phyloP scores from a whole-genome alignment of 2,888 invertebrate genomes.

The Andrena praecox region DNA sequence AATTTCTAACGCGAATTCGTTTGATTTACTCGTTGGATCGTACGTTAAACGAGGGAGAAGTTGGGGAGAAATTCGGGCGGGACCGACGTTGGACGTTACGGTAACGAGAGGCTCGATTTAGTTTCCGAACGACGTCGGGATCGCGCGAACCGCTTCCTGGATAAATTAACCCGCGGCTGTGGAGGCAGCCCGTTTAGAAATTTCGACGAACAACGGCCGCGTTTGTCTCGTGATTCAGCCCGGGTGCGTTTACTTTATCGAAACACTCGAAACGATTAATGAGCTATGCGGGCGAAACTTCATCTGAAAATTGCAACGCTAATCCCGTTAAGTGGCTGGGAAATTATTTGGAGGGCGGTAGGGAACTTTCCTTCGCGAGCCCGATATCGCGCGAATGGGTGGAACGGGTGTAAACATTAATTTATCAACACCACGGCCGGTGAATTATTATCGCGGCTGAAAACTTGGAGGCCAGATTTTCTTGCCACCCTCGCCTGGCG shows the following conservation, averaged over 20 bases:
- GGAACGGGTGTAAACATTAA: constrained; percentile 52
- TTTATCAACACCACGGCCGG: constrained; percentile 42
- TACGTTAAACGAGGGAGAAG: not conserved
- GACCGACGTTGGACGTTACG: not conserved
- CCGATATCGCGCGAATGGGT: constrained; percentile 36
- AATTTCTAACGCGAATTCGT: constrained; percentile 28
- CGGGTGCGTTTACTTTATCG: constrained; percentile 32
- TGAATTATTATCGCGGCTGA: constrained; percentile 27
- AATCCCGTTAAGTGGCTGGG: constrained; percentile 46
- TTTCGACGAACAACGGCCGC: not conserved
- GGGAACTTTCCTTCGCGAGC: constrained; percentile 46
- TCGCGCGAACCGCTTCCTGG: not conserved
- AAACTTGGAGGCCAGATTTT: not conserved
- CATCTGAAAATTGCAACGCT: constrained; percentile 44
- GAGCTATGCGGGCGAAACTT: constrained; percentile 29
- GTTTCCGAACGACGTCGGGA: not conserved
- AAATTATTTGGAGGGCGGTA: constrained; percentile 48
- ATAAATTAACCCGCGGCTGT: not conserved
- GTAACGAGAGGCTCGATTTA: not conserved
- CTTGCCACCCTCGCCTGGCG: not conserved
- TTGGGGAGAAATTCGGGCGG: not conserved
- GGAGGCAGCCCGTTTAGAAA: not conserved
- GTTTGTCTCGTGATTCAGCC: constrained; percentile 17
- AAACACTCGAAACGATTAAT: constrained; percentile 34
- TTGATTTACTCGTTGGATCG: constrained; percentile 31